Conservation (phyloP, 2,888 invertebrate genomes). For the Myopa testacea region DNA sequence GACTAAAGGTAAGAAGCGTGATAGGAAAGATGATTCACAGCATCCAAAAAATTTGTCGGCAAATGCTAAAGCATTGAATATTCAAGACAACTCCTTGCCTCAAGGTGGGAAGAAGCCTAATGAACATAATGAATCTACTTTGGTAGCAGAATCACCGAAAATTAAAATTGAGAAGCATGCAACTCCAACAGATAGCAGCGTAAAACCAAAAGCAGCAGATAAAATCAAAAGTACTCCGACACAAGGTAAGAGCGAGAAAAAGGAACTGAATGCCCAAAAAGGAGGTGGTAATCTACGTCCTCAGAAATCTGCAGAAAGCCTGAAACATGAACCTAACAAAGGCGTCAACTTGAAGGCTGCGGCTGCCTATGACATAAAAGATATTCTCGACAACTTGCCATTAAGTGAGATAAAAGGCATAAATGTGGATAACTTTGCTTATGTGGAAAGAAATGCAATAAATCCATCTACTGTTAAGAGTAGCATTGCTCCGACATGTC, state of each 20-base stretch:
- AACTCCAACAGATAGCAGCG: background rate
- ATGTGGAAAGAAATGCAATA: background rate
- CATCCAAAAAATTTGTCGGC: background rate
- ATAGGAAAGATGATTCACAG: background rate
- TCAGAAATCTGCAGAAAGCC: background rate
- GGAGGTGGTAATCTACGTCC: background rate
- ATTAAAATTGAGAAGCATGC: background rate
- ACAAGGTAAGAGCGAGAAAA: background rate
- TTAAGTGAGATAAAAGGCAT: constrained; percentile 20
- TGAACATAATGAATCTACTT: background rate
- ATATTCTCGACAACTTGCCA: constrained; percentile 39
- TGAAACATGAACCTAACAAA: background rate
- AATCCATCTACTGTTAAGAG: background rate
- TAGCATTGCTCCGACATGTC: background rate
- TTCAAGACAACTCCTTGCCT: background rate
- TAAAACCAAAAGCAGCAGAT: background rate
- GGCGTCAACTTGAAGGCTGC: background rate
- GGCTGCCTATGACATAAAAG: background rate
- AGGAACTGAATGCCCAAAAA: background rate
- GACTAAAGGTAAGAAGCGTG: background rate
- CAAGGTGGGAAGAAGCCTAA: background rate
- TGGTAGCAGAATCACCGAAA: background rate
- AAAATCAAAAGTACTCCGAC: background rate
- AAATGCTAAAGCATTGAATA: background rate
- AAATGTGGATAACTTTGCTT: constrained; percentile 11